Base-by-base conservation (phyloP, 2,888 invertebrate genomes). In the Herminia tarsipennalis region DNA sequence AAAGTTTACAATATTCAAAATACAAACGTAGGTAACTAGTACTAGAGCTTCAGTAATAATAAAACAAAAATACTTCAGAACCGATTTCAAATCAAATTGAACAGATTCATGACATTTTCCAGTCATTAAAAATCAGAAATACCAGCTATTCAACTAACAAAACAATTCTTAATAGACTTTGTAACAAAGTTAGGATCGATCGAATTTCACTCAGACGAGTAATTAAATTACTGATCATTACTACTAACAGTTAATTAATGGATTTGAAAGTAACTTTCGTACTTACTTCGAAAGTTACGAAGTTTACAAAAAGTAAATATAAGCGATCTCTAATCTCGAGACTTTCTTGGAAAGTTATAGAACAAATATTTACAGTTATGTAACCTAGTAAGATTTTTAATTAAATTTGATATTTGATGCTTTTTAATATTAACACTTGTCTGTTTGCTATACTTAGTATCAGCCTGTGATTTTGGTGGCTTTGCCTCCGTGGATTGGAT, bases 171-270 rank as follows among this genome's bases (percentile, higher is more conserved):
- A 62, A 62, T 60, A 55, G 57, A 69, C 53, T 70, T 68, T 13
- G 36, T 44, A 59, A 66, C 58, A 59, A 70, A 70, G 34, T 68
- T 54, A 8, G 29, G 24, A 56, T 57, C 66, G 60, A 69, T 67
- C 66, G 60, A 67, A 68, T 68, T 70, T 70, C 56, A 21, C 63
- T 66, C 36, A 48, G 43, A 25, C 16, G 39, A 69, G 60, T 63
- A 63, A 71, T 67, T 69, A 60, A 67, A 61, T 69, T 59, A 59
- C 57, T 56, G 56, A 69, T 66, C 56, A 70, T 70, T 70, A 60
- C 51, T 57, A 69, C 56, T 68, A 63, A 58, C 60, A 54, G 65
- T 63, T 67, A 71, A 71, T 69, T 65, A 71, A 71, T 61, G 57
- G 58, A 69, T 63, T 58, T 56, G 29, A 36, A 49, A 61, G 49